Evolutionary conservation across 2,797 vertebrate species (phyloP).

Genomic region (Tiaroga cobitis): DNA sequence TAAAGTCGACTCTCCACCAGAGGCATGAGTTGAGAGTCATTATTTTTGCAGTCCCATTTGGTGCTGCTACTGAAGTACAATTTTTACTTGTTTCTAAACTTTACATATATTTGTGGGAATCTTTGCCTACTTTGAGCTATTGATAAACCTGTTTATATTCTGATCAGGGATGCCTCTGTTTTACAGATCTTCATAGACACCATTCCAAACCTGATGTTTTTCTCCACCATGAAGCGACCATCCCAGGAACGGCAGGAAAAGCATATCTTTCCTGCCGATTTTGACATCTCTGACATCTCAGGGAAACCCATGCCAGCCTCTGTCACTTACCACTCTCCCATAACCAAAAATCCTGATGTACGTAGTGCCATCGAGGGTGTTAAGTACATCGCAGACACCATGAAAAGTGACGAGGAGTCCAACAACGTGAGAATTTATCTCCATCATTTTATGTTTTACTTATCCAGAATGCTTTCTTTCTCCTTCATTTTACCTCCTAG

Average conservation of each 20-base stretch:
- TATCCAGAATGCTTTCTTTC: background rate
- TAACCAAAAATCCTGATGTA: conserved; percentile 91
- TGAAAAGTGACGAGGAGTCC: conserved; percentile 93
- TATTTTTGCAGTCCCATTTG: background rate
- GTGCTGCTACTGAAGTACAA: background rate
- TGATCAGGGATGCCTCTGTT: conserved; percentile 4
- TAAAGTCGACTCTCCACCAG: background rate
- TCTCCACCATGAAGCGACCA: conserved; percentile 96
- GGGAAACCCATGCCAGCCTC: conserved; percentile 82
- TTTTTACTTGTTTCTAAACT: background rate
- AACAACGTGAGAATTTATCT: conserved; percentile 83
- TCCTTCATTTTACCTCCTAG: background rate
- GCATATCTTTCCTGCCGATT: conserved; percentile 84
- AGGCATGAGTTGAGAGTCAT: background rate
- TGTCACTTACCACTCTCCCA: conserved; percentile 86
- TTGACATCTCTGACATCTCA: conserved; percentile 96
- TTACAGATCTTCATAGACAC: conserved; percentile 93
- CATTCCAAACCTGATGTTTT: conserved; percentile 96
- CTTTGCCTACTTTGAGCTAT: background rate
- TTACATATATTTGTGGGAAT: background rate
- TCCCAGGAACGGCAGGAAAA: conserved; percentile 87
- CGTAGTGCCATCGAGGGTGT: conserved; percentile 94
- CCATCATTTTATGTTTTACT: background rate
- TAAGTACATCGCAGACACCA: conserved; percentile 95
- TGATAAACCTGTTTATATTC: background rate